A percentile compares a stretch with the other conserved stretches of the same genome.
Conservation (phyloP, 1,140 invertebrate species). For the Homalodisca vitripennis region DNA sequence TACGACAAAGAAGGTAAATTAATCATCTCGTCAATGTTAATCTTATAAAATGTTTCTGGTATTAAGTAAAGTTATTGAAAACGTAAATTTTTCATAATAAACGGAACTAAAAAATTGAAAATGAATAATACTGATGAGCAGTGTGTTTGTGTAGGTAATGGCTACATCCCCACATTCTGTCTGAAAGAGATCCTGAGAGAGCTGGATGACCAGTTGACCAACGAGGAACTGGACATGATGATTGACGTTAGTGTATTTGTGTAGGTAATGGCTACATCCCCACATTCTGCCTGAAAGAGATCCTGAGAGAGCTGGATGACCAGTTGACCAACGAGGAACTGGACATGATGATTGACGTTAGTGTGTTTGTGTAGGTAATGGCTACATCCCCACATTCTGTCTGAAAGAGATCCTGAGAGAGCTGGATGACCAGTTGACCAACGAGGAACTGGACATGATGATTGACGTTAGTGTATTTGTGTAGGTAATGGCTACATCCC, state of each 20-base stretch:
- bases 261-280: slow-evolving; percentile 93
- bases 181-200: slow-evolving; percentile 89
- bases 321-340: slow-evolving; percentile 89
- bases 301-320: slow-evolving; percentile 88
- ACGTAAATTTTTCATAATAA: neutral
- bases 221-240: slow-evolving; percentile 91
- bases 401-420: slow-evolving; percentile 89
- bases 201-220: slow-evolving; percentile 88
- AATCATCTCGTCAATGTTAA: neutral
- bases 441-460: slow-evolving; percentile 91
- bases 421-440: slow-evolving; percentile 88
- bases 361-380: slow-evolving; percentile 77
- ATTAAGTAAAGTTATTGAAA: too few relatives aligned
- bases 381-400: slow-evolving; percentile 92
- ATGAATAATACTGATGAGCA: neutral
- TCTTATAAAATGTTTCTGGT: too few relatives aligned
- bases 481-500: slow-evolving; percentile 93
- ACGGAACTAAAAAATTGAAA: neutral
- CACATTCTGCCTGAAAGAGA: slow-evolving; percentile 87
- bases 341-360: slow-evolving; percentile 94
- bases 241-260: slow-evolving; percentile 56
- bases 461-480: slow-evolving; percentile 84
- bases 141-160: slow-evolving; percentile 64
- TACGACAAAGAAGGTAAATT: slow-evolving; percentile 78
- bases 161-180: slow-evolving; percentile 92